These are phyloP conservation scores for Petrocephalus microphthalmus DNA, from an alignment of 2,113 vertebrate species.

Conservation along the genomic window DNA sequence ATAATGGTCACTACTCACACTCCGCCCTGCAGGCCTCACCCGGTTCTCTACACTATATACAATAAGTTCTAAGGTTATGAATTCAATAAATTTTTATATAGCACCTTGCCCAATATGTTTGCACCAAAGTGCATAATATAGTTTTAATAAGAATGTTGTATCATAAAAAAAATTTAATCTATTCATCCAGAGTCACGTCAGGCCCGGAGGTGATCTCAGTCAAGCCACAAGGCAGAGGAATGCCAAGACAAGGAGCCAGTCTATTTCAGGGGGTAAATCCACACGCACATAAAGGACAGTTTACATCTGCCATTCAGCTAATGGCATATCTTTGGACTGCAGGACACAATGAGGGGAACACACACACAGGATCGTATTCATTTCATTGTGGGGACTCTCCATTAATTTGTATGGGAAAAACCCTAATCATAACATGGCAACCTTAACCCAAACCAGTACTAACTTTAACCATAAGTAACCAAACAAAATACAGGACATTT, in stretches of 20 bases:
- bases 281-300: not conserved
- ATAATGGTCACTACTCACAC: not conserved
- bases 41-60: not conserved
- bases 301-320: not conserved
- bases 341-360: not conserved
- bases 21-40: not conserved
- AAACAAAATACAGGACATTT: too few species aligned
- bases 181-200: not conserved
- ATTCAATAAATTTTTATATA: conserved; percentile 3
- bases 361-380: not conserved
- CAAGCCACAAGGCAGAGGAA: not conserved
- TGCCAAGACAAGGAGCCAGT: not conserved
- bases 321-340: not conserved
- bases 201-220: not conserved
- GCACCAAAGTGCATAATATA: not conserved
- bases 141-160: not conserved
- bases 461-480: too few species aligned
- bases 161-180: not conserved
- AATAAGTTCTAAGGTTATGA: not conserved
- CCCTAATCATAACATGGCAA: too few species aligned
- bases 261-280: not conserved
- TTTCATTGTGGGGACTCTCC: too few species aligned
- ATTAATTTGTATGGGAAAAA: too few species aligned
- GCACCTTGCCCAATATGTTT: not conserved
- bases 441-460: too few species aligned